Conservation (phyloP, 2,888 invertebrate genomes). For the Tillus elongatus region DNA sequence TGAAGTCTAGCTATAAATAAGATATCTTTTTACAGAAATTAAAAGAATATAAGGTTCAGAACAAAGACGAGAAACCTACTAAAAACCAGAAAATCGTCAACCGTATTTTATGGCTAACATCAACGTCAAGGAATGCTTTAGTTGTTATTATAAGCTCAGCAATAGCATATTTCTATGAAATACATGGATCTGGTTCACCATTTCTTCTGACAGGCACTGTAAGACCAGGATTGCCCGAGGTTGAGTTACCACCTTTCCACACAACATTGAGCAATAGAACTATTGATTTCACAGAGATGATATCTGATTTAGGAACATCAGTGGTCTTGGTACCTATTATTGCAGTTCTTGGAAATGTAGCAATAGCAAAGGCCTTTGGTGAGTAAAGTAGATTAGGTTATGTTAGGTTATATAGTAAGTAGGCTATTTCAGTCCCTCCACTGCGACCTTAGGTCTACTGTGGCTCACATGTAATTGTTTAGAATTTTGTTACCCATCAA, state of each 20-base stretch:
- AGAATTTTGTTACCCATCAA: too few relatives aligned
- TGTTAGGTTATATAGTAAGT: too few relatives aligned
- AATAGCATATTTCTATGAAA: conserved; percentile 54
- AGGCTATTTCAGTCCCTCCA: too few relatives aligned
- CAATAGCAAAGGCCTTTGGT: conserved; percentile 93
- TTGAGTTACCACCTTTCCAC: conserved; percentile 61
- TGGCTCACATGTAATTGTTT: too few relatives aligned
- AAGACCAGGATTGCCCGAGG: conserved; percentile 62
- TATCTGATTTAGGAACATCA: conserved; percentile 73
- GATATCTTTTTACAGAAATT: conserved; percentile 57
- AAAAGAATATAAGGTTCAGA: conserved; percentile 53
- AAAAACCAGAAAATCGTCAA: conserved; percentile 40
- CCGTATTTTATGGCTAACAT: conserved; percentile 64
- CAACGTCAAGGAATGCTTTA: conserved; percentile 77
- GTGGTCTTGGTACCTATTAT: conserved; percentile 81
- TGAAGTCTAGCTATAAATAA: too few relatives aligned
- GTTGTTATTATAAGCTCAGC: conserved; percentile 66
- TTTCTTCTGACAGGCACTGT: conserved; percentile 69
- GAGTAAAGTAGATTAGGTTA: too few relatives aligned
- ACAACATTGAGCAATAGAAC: conserved; percentile 52
- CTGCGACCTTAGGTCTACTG: too few relatives aligned
- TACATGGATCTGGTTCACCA: conserved; percentile 47
- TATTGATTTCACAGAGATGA: conserved; percentile 58
- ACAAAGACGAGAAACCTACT: conserved; percentile 38
- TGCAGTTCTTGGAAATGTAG: conserved; percentile 86